Conservation (phyloP, 2,888 invertebrate species). For the Neocrepidodera transversa region DNA sequence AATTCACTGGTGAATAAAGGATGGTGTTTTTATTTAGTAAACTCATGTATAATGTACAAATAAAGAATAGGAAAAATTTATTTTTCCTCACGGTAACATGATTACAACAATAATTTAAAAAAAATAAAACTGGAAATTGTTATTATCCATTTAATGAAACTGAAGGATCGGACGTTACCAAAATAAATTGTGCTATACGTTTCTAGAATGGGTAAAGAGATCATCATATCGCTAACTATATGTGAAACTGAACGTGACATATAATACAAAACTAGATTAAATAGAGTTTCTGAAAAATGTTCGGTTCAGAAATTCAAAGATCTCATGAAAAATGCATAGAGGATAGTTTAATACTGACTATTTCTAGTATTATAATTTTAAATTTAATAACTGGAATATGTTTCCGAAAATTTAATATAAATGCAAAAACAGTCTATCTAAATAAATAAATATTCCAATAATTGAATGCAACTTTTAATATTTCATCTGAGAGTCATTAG, state of each 20-base stretch:
- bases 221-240: constrained; percentile 9
- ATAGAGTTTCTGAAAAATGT: constrained; percentile 15
- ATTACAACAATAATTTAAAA: no score
- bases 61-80: no score
- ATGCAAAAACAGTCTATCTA: constrained; percentile 9
- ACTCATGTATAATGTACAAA: no score
- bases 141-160: no score
- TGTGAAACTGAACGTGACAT: constrained; percentile 25
- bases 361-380: constrained; percentile 20
- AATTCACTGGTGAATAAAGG: no score
- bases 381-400: constrained; percentile 12
- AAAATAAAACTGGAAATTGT: no score
- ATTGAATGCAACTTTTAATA: no score
- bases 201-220: neutral
- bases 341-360: constrained; percentile 13
- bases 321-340: constrained; percentile 28
- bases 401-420: constrained; percentile 15
- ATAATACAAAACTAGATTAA: constrained; percentile 20
- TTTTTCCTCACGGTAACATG: no score
- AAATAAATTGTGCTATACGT: neutral
- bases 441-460: constrained; percentile 6
- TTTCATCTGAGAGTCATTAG: no score
- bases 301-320: constrained; percentile 15
- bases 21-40: no score
- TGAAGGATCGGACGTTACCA: no score